Percentiles rank a stretch among this genome's conserved stretches.
Evolutionary conservation across 2,888 invertebrate species (phyloP).

Genomic region (Artemia sinica): DNA sequence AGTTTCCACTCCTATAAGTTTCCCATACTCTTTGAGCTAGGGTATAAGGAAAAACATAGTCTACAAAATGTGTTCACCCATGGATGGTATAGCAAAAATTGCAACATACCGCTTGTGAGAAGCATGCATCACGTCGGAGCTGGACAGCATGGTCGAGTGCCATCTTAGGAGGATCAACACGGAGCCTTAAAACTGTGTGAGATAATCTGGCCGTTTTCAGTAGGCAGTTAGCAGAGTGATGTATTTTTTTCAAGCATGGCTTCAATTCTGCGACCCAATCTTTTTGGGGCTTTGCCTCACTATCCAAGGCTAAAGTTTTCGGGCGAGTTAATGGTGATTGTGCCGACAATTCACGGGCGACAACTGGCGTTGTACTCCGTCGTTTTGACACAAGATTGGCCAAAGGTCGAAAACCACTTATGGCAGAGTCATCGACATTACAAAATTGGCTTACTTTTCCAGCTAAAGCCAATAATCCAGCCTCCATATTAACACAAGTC

Average conservation of each 20-base stretch:
- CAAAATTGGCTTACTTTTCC: constrained; percentile 64
- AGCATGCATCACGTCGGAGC: constrained; percentile 61
- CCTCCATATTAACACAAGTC: constrained; percentile 67
- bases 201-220: constrained; percentile 33
- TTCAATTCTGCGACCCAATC: constrained; percentile 59
- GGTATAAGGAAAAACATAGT: too few relatives aligned
- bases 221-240: constrained; percentile 60
- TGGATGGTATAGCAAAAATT: background rate
- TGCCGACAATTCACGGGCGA: constrained; percentile 1
- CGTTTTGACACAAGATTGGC: constrained; percentile 22
- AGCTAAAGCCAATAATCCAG: constrained; percentile 65
- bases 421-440: constrained; percentile 42
- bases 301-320: background rate
- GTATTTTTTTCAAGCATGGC: constrained; percentile 59
- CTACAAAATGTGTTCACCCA: too few relatives aligned
- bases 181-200: constrained; percentile 25
- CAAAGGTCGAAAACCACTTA: constrained; percentile 24
- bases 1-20: too few relatives aligned
- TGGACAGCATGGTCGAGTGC: constrained; percentile 19
- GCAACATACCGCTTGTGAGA: constrained; percentile 64
- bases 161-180: constrained; percentile 18
- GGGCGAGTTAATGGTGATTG: background rate
- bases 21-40: too few relatives aligned
- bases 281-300: constrained; percentile 28
- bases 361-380: constrained; percentile 21